phyloP scores from a whole-genome alignment of 2,113 vertebrate species.

The Coryphaenoides rupestris region DNA sequence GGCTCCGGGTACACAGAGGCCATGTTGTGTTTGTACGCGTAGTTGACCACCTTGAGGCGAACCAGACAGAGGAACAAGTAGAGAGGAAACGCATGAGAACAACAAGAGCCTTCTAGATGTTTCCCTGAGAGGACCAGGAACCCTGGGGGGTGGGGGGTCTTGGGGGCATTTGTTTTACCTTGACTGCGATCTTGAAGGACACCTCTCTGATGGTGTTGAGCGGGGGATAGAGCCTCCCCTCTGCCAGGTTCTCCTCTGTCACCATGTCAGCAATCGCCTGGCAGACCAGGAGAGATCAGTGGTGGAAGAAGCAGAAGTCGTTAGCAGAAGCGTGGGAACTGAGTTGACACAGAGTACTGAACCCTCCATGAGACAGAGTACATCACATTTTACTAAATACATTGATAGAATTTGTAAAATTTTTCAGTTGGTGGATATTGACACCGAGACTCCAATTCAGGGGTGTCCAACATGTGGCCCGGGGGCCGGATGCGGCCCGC shows the following conservation, averaged over 20 bases:
- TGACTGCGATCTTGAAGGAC: slow-evolving; percentile 91
- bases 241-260: slow-evolving; percentile 86
- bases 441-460: too few relatives aligned
- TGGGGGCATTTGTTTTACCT: slow-evolving; percentile 69
- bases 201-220: slow-evolving; percentile 89
- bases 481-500: too few relatives aligned
- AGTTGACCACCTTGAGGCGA: slow-evolving; percentile 79
- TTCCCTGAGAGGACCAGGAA: neutral
- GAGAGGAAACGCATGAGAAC: neutral
- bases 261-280: slow-evolving; percentile 89
- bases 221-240: slow-evolving; percentile 93
- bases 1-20: slow-evolving; percentile 92
- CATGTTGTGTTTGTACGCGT: slow-evolving; percentile 85
- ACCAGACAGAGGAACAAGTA: neutral
- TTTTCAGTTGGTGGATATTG: too few relatives aligned
- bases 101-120: neutral
- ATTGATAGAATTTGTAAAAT: too few relatives aligned
- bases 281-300: slow-evolving; percentile 9
- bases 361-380: too few relatives aligned
- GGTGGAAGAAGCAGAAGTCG: too few relatives aligned
- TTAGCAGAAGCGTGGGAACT: too few relatives aligned
- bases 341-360: too few relatives aligned
- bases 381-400: too few relatives aligned
- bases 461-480: too few relatives aligned
- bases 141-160: neutral